Conservation (phyloP, 2,888 invertebrate genomes). For the Drosophila peninsularis region DNA sequence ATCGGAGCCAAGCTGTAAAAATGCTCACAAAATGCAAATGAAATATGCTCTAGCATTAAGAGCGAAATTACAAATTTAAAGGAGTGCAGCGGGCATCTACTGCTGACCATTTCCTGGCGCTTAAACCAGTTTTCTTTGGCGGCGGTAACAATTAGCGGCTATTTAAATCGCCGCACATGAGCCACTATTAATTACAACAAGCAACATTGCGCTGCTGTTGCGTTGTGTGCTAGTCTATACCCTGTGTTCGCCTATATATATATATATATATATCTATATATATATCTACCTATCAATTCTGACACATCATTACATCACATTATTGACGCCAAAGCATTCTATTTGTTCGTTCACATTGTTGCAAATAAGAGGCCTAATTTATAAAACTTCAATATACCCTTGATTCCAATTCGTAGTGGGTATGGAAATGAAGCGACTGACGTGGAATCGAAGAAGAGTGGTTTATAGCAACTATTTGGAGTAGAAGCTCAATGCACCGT, state of each 20-base stretch:
- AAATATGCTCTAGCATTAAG: slow-evolving; percentile 63
- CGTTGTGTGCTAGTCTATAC: neutral
- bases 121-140: slow-evolving; percentile 61
- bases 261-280: no score
- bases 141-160: slow-evolving; percentile 69
- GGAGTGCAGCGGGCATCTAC: slow-evolving; percentile 48
- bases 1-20: slow-evolving; percentile 27
- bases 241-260: neutral
- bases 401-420: neutral
- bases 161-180: slow-evolving; percentile 71
- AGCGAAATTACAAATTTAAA: slow-evolving; percentile 63
- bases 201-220: neutral
- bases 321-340: neutral
- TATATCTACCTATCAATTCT: no score
- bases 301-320: no score
- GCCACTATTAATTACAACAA: slow-evolving; percentile 67
- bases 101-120: slow-evolving; percentile 62
- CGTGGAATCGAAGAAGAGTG: slow-evolving; percentile 52
- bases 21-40: slow-evolving; percentile 61
- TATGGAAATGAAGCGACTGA: slow-evolving; percentile 52
- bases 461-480: slow-evolving; percentile 50
- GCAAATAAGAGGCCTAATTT: no score
- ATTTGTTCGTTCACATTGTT: no score
- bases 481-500: slow-evolving; percentile 45
- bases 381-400: neutral